Conservation (phyloP, 2,797 vertebrate genomes). For the Argya squamiceps region DNA sequence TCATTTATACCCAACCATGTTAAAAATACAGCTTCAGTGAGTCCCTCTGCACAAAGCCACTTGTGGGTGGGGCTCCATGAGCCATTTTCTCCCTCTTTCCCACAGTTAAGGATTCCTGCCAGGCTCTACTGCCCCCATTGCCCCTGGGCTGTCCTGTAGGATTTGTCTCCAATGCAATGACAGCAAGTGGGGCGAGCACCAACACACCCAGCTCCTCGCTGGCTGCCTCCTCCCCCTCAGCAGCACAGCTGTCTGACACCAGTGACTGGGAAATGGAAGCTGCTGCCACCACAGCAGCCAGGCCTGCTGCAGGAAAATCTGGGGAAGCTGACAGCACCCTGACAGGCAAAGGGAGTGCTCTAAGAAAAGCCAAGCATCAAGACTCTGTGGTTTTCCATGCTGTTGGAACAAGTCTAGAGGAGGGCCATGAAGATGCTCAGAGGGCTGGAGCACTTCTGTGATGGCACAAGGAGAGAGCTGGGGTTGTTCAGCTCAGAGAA, state of each 20-base stretch:
- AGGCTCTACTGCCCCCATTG: neutral
- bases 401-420: neutral
- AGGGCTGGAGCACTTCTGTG: neutral
- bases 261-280: neutral
- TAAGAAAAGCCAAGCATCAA: neutral
- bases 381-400: neutral
- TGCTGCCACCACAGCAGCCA: neutral
- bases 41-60: neutral
- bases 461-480: neutral
- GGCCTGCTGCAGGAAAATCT: neutral
- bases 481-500: neutral
- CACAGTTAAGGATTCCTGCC: neutral
- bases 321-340: neutral
- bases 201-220: neutral
- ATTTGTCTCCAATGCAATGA: neutral
- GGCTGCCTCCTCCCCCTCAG: neutral
- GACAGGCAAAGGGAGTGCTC: conserved; percentile 8
- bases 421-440: too few species aligned
- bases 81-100: neutral
- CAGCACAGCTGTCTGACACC: neutral
- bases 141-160: neutral
- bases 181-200: neutral
- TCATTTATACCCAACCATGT: conserved; percentile 18
- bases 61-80: neutral
- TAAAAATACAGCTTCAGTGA: neutral